Evolutionary conservation across 1,140 invertebrate genomes (phyloP).

Genomic region (Drosophila seguyi): DNA sequence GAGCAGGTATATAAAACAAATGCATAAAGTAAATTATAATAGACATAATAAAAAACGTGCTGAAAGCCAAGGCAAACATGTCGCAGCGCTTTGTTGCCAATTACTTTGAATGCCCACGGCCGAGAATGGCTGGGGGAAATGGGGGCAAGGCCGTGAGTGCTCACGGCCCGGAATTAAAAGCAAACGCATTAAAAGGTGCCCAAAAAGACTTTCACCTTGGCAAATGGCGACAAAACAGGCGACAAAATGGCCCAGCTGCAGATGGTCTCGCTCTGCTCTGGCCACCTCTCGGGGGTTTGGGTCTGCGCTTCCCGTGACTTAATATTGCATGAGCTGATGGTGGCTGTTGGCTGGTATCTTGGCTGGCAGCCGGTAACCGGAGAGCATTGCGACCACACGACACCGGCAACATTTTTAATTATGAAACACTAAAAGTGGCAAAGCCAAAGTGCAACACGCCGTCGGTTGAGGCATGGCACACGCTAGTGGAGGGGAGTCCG

Average conservation of each 20-base stretch:
- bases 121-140: background rate
- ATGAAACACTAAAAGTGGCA: constrained; percentile 85
- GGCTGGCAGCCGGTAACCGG: constrained; percentile 35
- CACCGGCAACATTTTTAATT: constrained; percentile 84
- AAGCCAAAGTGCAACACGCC: constrained; percentile 82
- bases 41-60: constrained; percentile 77
- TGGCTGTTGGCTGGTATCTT: constrained; percentile 7
- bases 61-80: constrained; percentile 66
- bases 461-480: constrained; percentile 48
- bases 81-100: constrained; percentile 63
- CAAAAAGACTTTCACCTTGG: constrained; percentile 83
- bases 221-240: constrained; percentile 49
- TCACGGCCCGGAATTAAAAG: constrained; percentile 77
- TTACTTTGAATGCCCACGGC: constrained; percentile 56
- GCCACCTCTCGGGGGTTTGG: background rate
- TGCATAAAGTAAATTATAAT: constrained; percentile 83
- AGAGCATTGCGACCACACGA: constrained; percentile 47
- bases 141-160: constrained; percentile 73
- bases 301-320: constrained; percentile 46
- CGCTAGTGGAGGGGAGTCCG: constrained; percentile 41
- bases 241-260: constrained; percentile 76
- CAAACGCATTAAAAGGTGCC: constrained; percentile 82
- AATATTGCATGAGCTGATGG: constrained; percentile 78
- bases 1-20: constrained; percentile 40
- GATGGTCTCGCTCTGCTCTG: constrained; percentile 29